Evolutionary conservation across 2,113 vertebrate species (phyloP).

Genomic region (Athene noctua): DNA sequence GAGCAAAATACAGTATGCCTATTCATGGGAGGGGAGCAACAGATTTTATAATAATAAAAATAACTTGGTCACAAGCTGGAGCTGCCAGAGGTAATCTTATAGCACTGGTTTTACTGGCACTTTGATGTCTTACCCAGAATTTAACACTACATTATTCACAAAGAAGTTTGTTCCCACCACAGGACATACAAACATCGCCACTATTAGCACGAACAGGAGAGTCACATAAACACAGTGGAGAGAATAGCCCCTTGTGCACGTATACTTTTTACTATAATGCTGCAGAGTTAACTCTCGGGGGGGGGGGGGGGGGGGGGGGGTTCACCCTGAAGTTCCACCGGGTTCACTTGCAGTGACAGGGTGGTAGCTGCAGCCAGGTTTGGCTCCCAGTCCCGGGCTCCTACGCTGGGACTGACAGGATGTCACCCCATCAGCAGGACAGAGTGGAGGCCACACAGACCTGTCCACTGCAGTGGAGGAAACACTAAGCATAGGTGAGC

Average conservation of each 20-base stretch:
- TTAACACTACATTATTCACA: constrained; percentile 30
- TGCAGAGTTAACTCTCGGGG: background rate
- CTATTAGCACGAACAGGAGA: constrained; percentile 24
- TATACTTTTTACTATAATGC: background rate
- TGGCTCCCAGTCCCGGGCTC: background rate
- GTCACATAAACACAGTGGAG: background rate
- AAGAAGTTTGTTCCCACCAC: background rate
- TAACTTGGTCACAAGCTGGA: background rate
- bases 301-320: fast-evolving
- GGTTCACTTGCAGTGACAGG: background rate
- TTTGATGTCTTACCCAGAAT: constrained; percentile 26
- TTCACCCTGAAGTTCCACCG: background rate
- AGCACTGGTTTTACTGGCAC: constrained; percentile 20
- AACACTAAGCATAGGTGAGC: background rate
- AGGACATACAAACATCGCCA: background rate
- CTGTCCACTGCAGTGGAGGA: background rate
- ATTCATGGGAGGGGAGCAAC: background rate
- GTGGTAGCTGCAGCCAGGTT: background rate
- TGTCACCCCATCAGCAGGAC: fast-evolving
- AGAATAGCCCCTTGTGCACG: constrained; percentile 7
- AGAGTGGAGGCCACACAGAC: background rate
- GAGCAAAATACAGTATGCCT: too few species aligned
- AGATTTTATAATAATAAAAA: constrained; percentile 12
- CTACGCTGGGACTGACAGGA: fast-evolving
- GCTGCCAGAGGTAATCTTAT: constrained; percentile 7